A percentile compares a stretch with the other conserved stretches of the same genome.
phyloP scores from a whole-genome alignment of 2,888 invertebrate genomes.

The Agonopterix alstromeriana region DNA sequence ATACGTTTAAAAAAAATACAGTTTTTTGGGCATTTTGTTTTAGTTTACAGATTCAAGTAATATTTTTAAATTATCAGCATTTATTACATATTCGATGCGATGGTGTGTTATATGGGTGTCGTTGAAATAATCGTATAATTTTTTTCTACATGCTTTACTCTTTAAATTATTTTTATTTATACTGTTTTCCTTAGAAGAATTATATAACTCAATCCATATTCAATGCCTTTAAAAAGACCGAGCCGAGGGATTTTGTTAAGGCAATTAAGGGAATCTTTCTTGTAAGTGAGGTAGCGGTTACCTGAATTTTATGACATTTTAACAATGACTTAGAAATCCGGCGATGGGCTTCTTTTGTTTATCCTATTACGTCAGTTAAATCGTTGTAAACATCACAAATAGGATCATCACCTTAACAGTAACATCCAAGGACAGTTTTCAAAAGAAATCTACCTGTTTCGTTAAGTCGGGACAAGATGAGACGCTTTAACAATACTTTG shows the following conservation, averaged over 20 bases:
- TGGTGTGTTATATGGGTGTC: too few species aligned
- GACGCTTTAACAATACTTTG: slow-evolving; percentile 12
- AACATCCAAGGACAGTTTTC: slow-evolving; percentile 31
- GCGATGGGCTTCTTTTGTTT: slow-evolving; percentile 41
- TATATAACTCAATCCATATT: too few species aligned
- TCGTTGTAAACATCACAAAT: slow-evolving; percentile 42
- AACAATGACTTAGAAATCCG: slow-evolving; percentile 41
- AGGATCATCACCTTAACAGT: slow-evolving; percentile 66
- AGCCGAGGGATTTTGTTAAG: slow-evolving; percentile 38
- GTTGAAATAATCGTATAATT: too few species aligned
- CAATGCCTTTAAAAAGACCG: slow-evolving; percentile 15
- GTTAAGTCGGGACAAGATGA: not conserved
- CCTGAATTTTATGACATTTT: slow-evolving; percentile 58
- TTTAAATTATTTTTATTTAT: too few species aligned
- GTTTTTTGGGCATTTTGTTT: too few species aligned
- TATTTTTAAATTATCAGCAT: too few species aligned
- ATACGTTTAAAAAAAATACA: too few species aligned
- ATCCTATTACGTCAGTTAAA: slow-evolving; percentile 66
- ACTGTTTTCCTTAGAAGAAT: too few species aligned
- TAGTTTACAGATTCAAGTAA: too few species aligned
- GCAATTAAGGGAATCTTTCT: slow-evolving; percentile 50
- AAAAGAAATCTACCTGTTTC: slow-evolving; percentile 50
- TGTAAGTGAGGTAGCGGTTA: slow-evolving; percentile 66
- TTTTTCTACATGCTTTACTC: too few species aligned
- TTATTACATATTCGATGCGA: too few species aligned